These are phyloP conservation scores for Orientallactaga bullata DNA, from an alignment of 2,113 vertebrate species.

Conservation along the genomic window DNA sequence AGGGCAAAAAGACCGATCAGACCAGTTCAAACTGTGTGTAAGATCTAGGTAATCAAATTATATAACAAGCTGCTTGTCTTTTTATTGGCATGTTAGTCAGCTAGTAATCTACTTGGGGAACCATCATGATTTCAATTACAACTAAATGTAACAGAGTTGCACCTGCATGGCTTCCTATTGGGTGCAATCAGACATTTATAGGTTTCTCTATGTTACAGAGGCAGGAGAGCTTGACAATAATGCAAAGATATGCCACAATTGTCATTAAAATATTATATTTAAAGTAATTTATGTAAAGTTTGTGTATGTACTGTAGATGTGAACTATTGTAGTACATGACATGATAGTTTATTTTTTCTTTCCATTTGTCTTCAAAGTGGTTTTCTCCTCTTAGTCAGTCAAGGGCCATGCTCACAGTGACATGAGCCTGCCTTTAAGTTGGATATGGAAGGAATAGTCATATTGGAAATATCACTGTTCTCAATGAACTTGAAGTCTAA, in stretches of 20 bases:
- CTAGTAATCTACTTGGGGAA: neutral
- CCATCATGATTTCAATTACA: slow-evolving; percentile 37
- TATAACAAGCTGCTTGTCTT: slow-evolving; percentile 18
- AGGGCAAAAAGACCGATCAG: neutral
- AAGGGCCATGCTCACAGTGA: neutral
- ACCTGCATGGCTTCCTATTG: neutral
- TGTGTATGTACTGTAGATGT: neutral
- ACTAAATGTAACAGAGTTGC: neutral
- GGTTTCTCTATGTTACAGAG: neutral
- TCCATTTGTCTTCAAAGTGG: neutral
- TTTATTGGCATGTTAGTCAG: slow-evolving; percentile 17
- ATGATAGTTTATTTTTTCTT: neutral
- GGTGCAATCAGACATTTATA: too few species aligned
- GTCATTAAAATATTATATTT: neutral
- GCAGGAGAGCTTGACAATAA: neutral
- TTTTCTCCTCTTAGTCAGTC: neutral
- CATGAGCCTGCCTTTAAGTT: neutral
- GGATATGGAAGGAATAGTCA: neutral
- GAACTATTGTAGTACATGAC: neutral
- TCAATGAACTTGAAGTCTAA: neutral
- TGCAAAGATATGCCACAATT: neutral
- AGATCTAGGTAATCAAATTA: slow-evolving; percentile 32
- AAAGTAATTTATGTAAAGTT: neutral
- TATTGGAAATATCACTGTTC: neutral
- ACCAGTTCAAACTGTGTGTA: neutral